These are phyloP conservation scores for Gracilinanus agilis DNA, from an alignment of 2,113 vertebrate species.

Conservation along the genomic window DNA sequence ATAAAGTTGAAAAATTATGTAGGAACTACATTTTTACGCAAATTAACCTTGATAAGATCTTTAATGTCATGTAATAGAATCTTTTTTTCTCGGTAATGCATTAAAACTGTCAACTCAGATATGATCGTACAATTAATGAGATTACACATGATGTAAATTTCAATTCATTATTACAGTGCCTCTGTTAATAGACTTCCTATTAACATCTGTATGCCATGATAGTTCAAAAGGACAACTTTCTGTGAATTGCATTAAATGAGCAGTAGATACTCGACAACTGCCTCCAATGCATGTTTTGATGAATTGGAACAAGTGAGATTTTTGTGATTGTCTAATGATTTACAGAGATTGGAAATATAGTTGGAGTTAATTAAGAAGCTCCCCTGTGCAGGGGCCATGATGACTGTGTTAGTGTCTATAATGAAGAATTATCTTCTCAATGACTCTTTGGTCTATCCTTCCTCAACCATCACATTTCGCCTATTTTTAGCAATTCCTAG, in stretches of 20 bases:
- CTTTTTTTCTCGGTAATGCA: constrained; percentile 67
- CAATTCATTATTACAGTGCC: constrained; percentile 62
- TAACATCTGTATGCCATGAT: neutral
- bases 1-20: constrained; percentile 49
- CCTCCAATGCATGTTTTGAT: neutral
- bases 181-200: constrained; percentile 35
- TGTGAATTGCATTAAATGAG: rapidly evolving
- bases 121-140: constrained; percentile 73
- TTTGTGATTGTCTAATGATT: neutral
- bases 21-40: constrained; percentile 66
- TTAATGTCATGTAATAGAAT: constrained; percentile 65
- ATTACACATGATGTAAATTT: constrained; percentile 74
- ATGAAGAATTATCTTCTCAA: neutral
- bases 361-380: constrained; percentile 15
- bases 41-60: constrained; percentile 75
- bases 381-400: neutral
- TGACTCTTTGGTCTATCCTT: neutral
- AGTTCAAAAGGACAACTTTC: constrained; percentile 50
- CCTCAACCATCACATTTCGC: constrained; percentile 28
- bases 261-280: rapidly evolving
- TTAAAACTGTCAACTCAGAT: constrained; percentile 73
- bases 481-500: constrained; percentile 37
- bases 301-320: neutral
- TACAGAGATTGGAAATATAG: constrained; percentile 32
- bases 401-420: neutral